phyloP scores from a whole-genome alignment of 2,113 vertebrate genomes.

The Echinops telfairi region DNA sequence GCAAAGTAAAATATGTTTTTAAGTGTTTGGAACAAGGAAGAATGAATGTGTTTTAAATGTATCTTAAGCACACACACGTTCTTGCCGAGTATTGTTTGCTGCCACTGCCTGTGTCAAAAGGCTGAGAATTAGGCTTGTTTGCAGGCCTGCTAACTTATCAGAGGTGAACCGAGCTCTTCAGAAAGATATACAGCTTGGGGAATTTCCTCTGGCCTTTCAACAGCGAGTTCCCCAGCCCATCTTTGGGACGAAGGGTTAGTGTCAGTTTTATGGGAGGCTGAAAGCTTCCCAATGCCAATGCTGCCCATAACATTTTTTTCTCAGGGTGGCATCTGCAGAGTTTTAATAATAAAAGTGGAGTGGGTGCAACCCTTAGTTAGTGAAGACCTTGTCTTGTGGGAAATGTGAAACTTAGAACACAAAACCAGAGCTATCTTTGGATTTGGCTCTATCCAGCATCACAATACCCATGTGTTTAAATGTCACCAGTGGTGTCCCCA shows the following conservation, averaged over 20 bases:
- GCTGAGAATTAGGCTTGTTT: not conserved
- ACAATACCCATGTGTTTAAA: not conserved
- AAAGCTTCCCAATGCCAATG: not conserved
- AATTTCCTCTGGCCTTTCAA: not conserved
- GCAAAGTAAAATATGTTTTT: constrained; percentile 35
- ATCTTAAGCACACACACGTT: not conserved
- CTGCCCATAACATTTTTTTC: not conserved
- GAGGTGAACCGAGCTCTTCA: not conserved
- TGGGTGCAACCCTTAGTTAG: not conserved
- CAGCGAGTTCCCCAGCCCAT: not conserved
- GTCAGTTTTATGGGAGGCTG: not conserved
- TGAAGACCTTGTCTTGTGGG: not conserved
- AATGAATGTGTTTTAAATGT: constrained; percentile 13
- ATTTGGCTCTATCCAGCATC: no score
- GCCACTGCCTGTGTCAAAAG: not conserved
- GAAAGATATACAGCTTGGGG: not conserved
- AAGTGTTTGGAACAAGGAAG: constrained; percentile 35
- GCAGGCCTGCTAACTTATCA: not conserved
- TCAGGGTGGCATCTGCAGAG: not conserved
- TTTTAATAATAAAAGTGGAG: not conserved
- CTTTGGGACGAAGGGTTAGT: not conserved
- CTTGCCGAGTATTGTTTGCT: not conserved
- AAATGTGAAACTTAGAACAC: not conserved
- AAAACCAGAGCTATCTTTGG: not conserved
- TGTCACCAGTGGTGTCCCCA: not conserved